Conservation (phyloP, 2,797 vertebrate genomes). For the Heterohyrax brucei region DNA sequence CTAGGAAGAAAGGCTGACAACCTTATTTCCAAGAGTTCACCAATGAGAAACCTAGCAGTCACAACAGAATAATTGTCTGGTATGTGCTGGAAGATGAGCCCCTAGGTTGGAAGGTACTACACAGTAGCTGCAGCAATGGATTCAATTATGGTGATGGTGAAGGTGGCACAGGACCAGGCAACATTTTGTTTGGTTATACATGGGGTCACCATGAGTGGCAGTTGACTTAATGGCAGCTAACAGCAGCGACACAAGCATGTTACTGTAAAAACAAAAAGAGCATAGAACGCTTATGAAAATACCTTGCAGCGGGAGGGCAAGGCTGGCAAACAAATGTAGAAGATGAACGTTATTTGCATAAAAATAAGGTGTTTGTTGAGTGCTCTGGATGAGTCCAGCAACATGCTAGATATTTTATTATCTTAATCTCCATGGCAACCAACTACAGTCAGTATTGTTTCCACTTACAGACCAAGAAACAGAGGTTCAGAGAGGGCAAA, state of each 20-base stretch:
- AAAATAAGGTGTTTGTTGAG: not conserved
- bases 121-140: not conserved
- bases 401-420: not conserved
- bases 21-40: too few relatives aligned
- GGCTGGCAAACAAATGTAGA: not conserved
- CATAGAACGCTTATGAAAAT: not conserved
- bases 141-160: not conserved
- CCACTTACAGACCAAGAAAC: not conserved
- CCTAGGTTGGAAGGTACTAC: not conserved
- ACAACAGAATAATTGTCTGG: not conserved
- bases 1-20: too few relatives aligned
- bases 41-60: not conserved
- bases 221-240: too few relatives aligned
- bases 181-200: not conserved
- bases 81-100: not conserved
- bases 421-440: not conserved
- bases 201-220: too few relatives aligned
- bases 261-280: too few relatives aligned
- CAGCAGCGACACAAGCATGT: too few relatives aligned
- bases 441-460: not conserved
- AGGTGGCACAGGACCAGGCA: not conserved
- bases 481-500: not conserved
- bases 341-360: not conserved
- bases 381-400: not conserved
- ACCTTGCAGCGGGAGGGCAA: not conserved